Evolutionary conservation across 2,888 invertebrate species (phyloP).

Genomic region (Pediacus dermestoides): DNA sequence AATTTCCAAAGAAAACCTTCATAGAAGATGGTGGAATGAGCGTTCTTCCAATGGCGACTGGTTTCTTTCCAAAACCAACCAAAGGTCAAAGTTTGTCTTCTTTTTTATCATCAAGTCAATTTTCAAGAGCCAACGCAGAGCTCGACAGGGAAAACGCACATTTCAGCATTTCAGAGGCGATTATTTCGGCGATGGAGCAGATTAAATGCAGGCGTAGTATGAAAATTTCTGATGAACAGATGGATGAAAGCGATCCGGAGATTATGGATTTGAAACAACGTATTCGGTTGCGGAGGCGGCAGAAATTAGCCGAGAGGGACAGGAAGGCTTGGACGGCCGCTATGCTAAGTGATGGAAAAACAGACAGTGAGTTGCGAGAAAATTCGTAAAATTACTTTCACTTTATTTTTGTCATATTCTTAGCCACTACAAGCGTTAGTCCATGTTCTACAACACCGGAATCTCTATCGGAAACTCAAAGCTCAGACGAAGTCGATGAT

Average conservation of each 20-base stretch:
- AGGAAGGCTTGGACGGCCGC: conserved; percentile 37
- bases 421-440: conserved; percentile 54
- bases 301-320: conserved; percentile 52
- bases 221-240: conserved; percentile 50
- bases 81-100: conserved; percentile 70
- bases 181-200: conserved; percentile 78
- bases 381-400: not conserved
- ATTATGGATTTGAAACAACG: conserved; percentile 62
- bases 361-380: conserved; percentile 51
- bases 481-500: conserved; percentile 55
- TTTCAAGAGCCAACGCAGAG: conserved; percentile 68
- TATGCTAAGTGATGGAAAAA: conserved; percentile 51
- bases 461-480: conserved; percentile 49
- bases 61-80: conserved; percentile 59
- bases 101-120: conserved; percentile 69
- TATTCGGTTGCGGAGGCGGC: conserved; percentile 57
- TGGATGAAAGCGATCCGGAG: conserved; percentile 64
- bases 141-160: conserved; percentile 83
- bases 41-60: conserved; percentile 58
- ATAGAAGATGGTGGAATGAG: conserved; percentile 59
- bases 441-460: conserved; percentile 53
- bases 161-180: conserved; percentile 78
- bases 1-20: conserved; percentile 55
- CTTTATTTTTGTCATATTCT: conserved; percentile 13
- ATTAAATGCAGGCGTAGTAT: conserved; percentile 60